Evolutionary conservation across 2,888 invertebrate species (phyloP).

Genomic region (Hoplodrina ambigua): DNA sequence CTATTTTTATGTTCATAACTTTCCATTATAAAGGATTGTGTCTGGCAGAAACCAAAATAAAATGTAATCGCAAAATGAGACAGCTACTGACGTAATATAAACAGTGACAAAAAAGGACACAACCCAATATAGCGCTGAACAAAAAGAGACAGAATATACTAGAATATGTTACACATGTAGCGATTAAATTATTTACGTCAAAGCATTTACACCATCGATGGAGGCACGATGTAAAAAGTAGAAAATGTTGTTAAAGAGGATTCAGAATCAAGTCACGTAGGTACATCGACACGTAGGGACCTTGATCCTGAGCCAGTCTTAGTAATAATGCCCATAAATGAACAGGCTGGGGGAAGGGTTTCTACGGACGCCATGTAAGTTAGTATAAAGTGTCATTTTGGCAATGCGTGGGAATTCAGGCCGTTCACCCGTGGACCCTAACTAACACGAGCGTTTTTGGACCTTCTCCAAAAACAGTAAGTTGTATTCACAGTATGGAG

Average conservation of each 20-base stretch:
- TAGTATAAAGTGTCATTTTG: conserved; percentile 65
- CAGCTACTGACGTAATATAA: conserved; percentile 26
- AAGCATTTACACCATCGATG: conserved; percentile 50
- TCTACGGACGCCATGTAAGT: conserved; percentile 69
- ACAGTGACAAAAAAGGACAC: conserved; percentile 33
- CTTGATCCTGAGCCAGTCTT: conserved; percentile 71
- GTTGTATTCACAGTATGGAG: conserved; percentile 60
- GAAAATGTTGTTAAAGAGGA: conserved; percentile 60
- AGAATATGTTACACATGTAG: conserved; percentile 53
- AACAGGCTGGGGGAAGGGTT: conserved; percentile 59
- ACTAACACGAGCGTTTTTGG: conserved; percentile 78
- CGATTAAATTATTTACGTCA: conserved; percentile 55
- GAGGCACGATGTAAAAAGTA: conserved; percentile 46
- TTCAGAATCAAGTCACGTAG: conserved; percentile 65
- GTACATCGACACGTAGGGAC: conserved; percentile 52
- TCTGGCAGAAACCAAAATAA: conserved; percentile 9
- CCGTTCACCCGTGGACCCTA: conserved; percentile 82
- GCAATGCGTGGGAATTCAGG: conserved; percentile 81
- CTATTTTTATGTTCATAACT: background rate
- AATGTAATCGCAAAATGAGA: conserved; percentile 14
- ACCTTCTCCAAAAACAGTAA: conserved; percentile 82
- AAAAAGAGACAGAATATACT: conserved; percentile 50
- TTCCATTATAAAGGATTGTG: background rate
- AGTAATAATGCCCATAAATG: conserved; percentile 75
- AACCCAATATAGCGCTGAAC: conserved; percentile 32